Base-by-base conservation (phyloP, 2,113 vertebrate species). In the Ptilorrhoa leucosticta region DNA sequence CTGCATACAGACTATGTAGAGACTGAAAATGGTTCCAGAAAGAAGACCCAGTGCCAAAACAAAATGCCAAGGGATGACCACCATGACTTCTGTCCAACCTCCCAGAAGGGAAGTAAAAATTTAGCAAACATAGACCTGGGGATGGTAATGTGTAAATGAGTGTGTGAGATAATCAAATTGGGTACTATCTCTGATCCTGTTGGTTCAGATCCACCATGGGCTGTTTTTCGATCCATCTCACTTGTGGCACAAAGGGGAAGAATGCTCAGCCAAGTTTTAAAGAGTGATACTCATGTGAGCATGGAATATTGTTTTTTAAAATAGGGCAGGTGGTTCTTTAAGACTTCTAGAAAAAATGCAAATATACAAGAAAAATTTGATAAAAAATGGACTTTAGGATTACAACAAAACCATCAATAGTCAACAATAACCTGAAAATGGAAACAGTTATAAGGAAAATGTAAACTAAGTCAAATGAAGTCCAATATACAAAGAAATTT, bases 91-190 rank as follows among this genome's bases (percentile, higher is more conserved):
- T 50, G 27, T 10, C 17, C 13, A 27, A 3, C 6, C 5, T 82
- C 11, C 15, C 21, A 47, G 53, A 71, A 83, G 13, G 8, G 9
- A 77, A 85, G 14, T 26, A 3, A 81, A 80, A 73, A 48, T 51
- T 70, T 70, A 48, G 4, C 26, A 73, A 54, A 37, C 0, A 0
- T 9, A 27, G 11, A 11, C 1, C 9, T 53, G 15, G 3, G 6
- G 4, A 86, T 6, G 3, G 10, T 40, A 51, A 28, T 33, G 13
- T 72, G 8, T 60, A 15, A 61, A 19, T 53, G n/a, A 51, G 23
- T 31, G 2, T 63, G 50, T 73, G 51, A 84, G 28, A 61, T 22
- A 44, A 73, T 21, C 8, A 58, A 44, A 19, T 7, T 60, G 21
- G 11, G 15, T 33, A 73, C 58, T 78, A 71, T 7, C 9, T 39